Evolutionary conservation across 2,888 invertebrate species (phyloP), one percentile per base, ranked within the genome.

Genomic region (Lycocerus yunnanus): DNA sequence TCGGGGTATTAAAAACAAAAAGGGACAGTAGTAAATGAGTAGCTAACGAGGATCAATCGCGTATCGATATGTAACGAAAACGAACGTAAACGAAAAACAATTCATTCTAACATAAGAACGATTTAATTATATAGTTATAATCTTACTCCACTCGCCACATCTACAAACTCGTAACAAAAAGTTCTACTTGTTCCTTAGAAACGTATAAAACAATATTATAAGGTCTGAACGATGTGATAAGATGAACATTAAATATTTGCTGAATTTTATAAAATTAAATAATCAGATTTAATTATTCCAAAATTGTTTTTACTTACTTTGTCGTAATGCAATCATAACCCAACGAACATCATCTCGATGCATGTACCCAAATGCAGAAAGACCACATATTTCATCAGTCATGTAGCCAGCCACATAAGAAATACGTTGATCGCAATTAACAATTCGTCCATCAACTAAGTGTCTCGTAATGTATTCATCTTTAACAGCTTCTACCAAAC

Each of bases 401-500:
- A 97, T 92, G 84, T 96, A 96, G 3, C 97, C 97, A 71, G 95
- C 94, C 13, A 97, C 93, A 74, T 95, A 88, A 8, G 97, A 95
- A 84, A 97, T 96, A 84, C 96, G 92, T 85, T 97, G 97, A 86
- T 97, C 97, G 85, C 95, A 95, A 84, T 94, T 95, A 68, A 97
- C 93, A 79, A 97, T 96, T 66, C 94, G 91, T 0, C 97, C 97
- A 88, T 97, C 96, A 69, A 96, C 91, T 72, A 95, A 89, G 87
- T 97, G 97, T 79, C 97, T 90, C 0, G 97, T 97, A 84, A 95
- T 93, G 86, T 97, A 97, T 86, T 97, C 97, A 82, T 96, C 92
- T 80, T 93, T 92, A 74, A 90, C 91, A 8, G 92, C 91, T 82
- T 93, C 93, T 73, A 93, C 85, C 63, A 93, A 84, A 70, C 91